Percentiles rank a stretch among this genome's conserved stretches.
phyloP scores from a whole-genome alignment of 2,888 invertebrate species.

The Tenthredo distinguenda region DNA sequence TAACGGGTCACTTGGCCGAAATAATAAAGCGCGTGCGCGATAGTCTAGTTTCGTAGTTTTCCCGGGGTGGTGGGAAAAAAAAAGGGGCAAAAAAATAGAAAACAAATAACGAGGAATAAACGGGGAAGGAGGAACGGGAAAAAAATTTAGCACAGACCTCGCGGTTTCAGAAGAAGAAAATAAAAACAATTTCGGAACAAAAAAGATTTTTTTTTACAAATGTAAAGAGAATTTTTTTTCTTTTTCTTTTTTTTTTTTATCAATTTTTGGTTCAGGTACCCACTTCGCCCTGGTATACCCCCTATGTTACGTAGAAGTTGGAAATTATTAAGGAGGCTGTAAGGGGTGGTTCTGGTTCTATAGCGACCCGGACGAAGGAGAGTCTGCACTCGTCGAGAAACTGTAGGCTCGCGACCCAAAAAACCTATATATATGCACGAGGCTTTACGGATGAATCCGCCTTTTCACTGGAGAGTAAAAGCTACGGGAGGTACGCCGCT shows the following conservation, averaged over 20 bases:
- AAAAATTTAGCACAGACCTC: not conserved
- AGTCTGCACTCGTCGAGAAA: no score
- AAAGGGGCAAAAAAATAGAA: not conserved
- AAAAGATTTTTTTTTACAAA: not conserved
- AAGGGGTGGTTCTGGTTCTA: no score
- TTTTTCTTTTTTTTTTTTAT: no score
- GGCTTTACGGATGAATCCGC: no score
- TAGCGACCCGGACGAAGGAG: no score
- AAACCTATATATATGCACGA: no score
- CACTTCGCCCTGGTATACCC: not conserved
- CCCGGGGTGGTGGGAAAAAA: not conserved
- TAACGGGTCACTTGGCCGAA: constrained; percentile 57
- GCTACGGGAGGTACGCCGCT: no score
- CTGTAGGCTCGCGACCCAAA: no score
- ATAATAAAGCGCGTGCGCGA: constrained; percentile 63
- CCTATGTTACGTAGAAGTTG: not conserved
- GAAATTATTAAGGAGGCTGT: not conserved
- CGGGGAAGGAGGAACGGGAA: not conserved
- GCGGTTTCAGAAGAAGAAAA: not conserved
- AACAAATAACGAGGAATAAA: not conserved
- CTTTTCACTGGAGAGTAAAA: no score
- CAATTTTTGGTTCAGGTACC: not conserved
- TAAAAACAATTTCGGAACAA: not conserved
- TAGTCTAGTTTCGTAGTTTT: constrained; percentile 61
- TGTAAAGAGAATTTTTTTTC: no score